These are phyloP conservation scores for Prinia subflava DNA, from an alignment of 2,113 vertebrate species.

Conservation along the genomic window DNA sequence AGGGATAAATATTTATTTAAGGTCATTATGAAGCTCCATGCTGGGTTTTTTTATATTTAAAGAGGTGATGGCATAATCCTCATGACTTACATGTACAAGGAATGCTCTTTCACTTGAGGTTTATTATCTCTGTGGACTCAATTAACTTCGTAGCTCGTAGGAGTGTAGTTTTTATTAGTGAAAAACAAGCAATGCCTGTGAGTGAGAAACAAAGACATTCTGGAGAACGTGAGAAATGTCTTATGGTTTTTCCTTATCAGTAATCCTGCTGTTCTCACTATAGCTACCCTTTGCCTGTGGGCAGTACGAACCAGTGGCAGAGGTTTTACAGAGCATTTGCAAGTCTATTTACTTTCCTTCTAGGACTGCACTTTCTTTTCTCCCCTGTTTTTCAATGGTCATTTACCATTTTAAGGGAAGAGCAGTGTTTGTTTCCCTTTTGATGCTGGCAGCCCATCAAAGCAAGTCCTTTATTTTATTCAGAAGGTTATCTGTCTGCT, in stretches of 20 bases:
- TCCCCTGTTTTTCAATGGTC: neutral
- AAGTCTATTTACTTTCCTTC: neutral
- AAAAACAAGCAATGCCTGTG: neutral
- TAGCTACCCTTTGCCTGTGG: neutral
- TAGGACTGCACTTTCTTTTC: neutral
- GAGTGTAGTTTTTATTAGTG: neutral
- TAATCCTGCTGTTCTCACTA: neutral
- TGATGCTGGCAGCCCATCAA: neutral
- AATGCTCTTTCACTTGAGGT: neutral
- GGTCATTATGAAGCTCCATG: neutral
- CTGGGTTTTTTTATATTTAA: neutral
- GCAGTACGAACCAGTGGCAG: neutral
- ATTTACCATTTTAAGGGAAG: neutral
- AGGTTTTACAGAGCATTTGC: neutral
- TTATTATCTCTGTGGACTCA: conserved; percentile 16
- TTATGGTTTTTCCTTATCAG: neutral
- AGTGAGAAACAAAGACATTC: neutral
- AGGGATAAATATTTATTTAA: conserved; percentile 23
- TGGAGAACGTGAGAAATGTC: neutral
- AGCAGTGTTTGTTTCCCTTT: neutral
- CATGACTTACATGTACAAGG: neutral
- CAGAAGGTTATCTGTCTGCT: neutral
- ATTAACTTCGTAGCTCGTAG: neutral
- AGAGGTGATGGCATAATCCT: neutral
- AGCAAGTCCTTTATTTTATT: neutral